These are phyloP conservation scores for Zosterops lateralis DNA, from an alignment of 2,113 vertebrate genomes.

Conservation along the genomic window DNA sequence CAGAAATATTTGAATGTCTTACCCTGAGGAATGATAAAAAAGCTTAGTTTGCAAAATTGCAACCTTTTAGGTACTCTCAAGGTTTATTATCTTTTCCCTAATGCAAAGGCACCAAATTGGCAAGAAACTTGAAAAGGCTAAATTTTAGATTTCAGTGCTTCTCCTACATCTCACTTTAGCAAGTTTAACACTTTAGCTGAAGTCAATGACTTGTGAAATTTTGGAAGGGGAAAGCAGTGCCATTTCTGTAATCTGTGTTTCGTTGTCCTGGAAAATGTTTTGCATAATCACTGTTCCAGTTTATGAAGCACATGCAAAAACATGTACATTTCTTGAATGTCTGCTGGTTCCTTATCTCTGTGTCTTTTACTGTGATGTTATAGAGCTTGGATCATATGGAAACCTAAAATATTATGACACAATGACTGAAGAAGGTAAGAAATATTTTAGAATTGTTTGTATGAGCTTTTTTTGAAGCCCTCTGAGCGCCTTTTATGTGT, in stretches of 20 bases:
- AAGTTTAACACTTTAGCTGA: background rate
- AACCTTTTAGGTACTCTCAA: background rate
- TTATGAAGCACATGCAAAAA: slow-evolving; percentile 76
- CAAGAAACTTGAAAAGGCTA: background rate
- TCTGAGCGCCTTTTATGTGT: slow-evolving; percentile 65
- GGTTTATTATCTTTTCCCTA: background rate
- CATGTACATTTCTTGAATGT: slow-evolving; percentile 77
- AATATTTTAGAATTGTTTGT: slow-evolving; percentile 82
- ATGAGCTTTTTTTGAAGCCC: slow-evolving; percentile 69
- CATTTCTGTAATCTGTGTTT: slow-evolving; percentile 55
- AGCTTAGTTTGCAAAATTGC: background rate
- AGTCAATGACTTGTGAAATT: slow-evolving; percentile 43
- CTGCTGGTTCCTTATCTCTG: slow-evolving; percentile 90
- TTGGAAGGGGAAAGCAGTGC: background rate
- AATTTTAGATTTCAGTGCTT: background rate
- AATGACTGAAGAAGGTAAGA: slow-evolving; percentile 99
- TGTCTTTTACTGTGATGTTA: slow-evolving; percentile 97
- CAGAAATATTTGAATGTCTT: background rate
- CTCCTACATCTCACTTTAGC: background rate
- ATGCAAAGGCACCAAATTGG: background rate
- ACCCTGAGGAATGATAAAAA: background rate
- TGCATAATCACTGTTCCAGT: slow-evolving; percentile 64
- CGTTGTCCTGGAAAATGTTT: slow-evolving; percentile 57
- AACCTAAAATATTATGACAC: slow-evolving; percentile 99
- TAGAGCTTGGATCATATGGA: slow-evolving; percentile 99